Conservation (phyloP, 37 sponge, comb jelly and placozoan genomes). For the Halichondria panicea region DNA sequence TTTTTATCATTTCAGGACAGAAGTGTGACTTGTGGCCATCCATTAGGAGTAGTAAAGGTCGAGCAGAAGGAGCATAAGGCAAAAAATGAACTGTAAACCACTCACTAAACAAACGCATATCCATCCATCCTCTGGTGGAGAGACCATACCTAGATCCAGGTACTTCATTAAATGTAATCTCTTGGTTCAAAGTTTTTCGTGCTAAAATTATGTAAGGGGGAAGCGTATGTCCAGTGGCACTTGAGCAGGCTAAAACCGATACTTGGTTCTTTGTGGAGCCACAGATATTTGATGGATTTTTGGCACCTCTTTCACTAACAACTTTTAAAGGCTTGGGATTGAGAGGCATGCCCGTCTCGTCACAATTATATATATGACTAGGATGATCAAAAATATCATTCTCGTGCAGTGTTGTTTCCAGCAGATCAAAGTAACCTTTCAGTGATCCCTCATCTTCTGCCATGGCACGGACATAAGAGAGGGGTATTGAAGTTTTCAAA, state of each 20-base stretch:
- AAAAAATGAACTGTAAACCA: constrained; percentile 19
- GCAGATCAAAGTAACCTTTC: constrained; percentile 6
- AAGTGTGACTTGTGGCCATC: constrained; percentile 6
- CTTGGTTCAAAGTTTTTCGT: constrained; percentile 1
- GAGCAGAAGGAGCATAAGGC: not conserved
- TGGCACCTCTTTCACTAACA: constrained; percentile 5
- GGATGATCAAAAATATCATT: constrained; percentile 11
- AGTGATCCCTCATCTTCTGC: not conserved
- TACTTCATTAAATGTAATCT: constrained; percentile 2
- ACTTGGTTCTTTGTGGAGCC: not conserved
- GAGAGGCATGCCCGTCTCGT: constrained; percentile 11
- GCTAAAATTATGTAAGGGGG: constrained; percentile 12
- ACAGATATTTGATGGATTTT: constrained; percentile 2
- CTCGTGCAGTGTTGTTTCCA: not conserved
- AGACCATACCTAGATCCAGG: constrained; percentile 17
- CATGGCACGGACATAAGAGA: constrained; percentile 3
- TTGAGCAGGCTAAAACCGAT: constrained; percentile 4
- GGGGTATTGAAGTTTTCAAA: not conserved
- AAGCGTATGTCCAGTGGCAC: constrained; percentile 4
- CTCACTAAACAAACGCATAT: not conserved
- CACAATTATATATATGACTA: constrained; percentile 6
- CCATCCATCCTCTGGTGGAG: constrained; percentile 13
- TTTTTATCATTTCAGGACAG: constrained; percentile 3
- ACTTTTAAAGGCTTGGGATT: constrained; percentile 12
- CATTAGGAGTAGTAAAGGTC: constrained; percentile 1